Evolutionary conservation across 1,140 invertebrate species (phyloP), one percentile per base, ranked within the genome.

Genomic region (Venustaconcha ellipsiformis): DNA sequence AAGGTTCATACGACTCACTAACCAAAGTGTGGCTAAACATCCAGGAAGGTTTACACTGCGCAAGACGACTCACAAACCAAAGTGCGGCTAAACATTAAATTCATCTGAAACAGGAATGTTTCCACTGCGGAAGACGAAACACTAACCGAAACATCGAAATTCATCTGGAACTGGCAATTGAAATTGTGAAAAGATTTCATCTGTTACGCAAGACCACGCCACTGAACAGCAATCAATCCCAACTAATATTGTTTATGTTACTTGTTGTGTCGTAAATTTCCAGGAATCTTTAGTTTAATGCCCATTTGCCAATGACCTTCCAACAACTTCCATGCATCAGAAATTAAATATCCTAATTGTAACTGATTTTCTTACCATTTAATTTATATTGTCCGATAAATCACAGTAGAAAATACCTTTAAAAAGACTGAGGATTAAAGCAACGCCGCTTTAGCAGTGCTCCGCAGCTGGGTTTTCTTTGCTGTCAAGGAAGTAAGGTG

Each of bases 111-210:
- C 26, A 26, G 26, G 26, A 26, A 26, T 1, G 26, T 1, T 26
- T 26, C 2, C 26, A 26, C 2, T 26, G 26, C 26, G 2, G 1
- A 26, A 26, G 26, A 26, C 26, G 26, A 26, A 1, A 1, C 26
- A 26, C 26, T 26, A 26, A 26, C 26, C 26, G 2, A 26, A 26
- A 26, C 26, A 26, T 26, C 26, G 1, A 26, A 26, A 26, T 26
- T 26, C 26, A 83, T 77, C 79, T 82, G 56, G 83, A 84, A 67
- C 68, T 79, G 58, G 74, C 67, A 1, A 84, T 78, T 67, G 78
- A 80, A 70, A 72, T 73, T 30, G 74, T 82, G 57, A 80, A 78
- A 64, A 82, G 76, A 65, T 81, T 70, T 57, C 72, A 70, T 64
- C 66, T 81, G 23, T 37, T 2, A 37, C 4, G 8, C 37, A 37